phyloP scores from a whole-genome alignment of 2,797 vertebrate genomes.

The Trichosurus vulpecula region DNA sequence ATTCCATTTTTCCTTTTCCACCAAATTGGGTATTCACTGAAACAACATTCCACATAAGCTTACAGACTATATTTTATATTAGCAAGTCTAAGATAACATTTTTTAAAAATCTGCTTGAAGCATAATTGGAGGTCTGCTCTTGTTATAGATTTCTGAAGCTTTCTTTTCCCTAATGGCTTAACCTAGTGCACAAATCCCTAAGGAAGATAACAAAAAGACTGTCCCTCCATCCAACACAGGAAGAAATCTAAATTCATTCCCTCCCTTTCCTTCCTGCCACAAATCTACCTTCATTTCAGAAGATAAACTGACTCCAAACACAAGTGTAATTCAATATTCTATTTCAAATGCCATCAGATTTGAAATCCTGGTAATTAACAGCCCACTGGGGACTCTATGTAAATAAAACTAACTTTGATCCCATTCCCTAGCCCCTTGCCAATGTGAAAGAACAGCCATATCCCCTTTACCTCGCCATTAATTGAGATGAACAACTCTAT shows the following conservation, averaged over 20 bases:
- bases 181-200: slow-evolving; percentile 56
- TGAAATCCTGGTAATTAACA: slow-evolving; percentile 73
- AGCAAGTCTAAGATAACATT: slow-evolving; percentile 71
- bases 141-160: slow-evolving; percentile 71
- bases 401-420: slow-evolving; percentile 74
- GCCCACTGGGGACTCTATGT: slow-evolving; percentile 55
- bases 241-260: slow-evolving; percentile 77
- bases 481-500: slow-evolving; percentile 57
- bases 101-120: slow-evolving; percentile 68
- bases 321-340: slow-evolving; percentile 75
- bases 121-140: slow-evolving; percentile 72
- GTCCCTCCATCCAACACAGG: slow-evolving; percentile 63
- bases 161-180: slow-evolving; percentile 71
- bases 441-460: slow-evolving; percentile 66
- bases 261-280: slow-evolving; percentile 65
- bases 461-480: slow-evolving; percentile 56
- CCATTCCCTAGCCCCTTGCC: slow-evolving; percentile 63
- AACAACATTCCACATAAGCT: not conserved
- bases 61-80: slow-evolving; percentile 70
- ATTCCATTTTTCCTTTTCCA: slow-evolving; percentile 22
- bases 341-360: slow-evolving; percentile 77
- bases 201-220: slow-evolving; percentile 69
- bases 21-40: slow-evolving; percentile 34
- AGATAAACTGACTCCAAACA: slow-evolving; percentile 74
- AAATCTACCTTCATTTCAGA: slow-evolving; percentile 73